phyloP scores from a whole-genome alignment of 1,140 invertebrate species.

The Harpegnathos saltator region DNA sequence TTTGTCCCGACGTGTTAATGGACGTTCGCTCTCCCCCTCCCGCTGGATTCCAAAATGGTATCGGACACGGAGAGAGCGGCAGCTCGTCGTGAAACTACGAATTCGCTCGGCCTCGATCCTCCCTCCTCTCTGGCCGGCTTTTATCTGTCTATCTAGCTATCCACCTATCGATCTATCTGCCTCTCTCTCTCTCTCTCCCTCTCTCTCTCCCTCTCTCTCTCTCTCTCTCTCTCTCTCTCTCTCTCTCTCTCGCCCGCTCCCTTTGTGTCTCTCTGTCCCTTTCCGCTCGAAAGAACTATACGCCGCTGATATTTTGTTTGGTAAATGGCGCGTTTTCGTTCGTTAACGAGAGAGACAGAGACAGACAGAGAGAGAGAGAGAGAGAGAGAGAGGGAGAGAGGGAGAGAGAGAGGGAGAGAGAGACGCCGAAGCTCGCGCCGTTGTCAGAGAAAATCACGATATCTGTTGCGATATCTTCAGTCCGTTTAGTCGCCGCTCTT shows the following conservation, averaged over 20 bases:
- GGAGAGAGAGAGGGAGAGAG: too few relatives aligned
- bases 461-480: background rate
- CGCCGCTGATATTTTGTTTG: conserved; percentile 8
- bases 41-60: conserved; percentile 1
- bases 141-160: too few relatives aligned
- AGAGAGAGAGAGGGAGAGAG: too few relatives aligned
- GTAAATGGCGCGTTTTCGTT: conserved; percentile 19
- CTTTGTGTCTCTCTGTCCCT: background rate
- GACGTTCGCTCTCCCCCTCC: conserved; percentile 14
- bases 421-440: background rate
- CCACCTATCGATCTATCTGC: too few relatives aligned
- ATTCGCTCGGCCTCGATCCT: background rate
- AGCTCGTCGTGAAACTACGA: conserved; percentile 21
- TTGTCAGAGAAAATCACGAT: conserved; percentile 1
- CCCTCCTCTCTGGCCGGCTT: too few relatives aligned
- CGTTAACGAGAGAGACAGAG: conserved; percentile 36
- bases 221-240: too few relatives aligned
- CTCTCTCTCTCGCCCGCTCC: background rate
- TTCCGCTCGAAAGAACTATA: background rate
- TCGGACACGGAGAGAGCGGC: background rate
- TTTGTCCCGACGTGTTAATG: conserved; percentile 38
- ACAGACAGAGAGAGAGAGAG: too few relatives aligned
- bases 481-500: background rate
- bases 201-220: too few relatives aligned
- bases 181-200: too few relatives aligned